Base-by-base conservation (phyloP, 2,888 invertebrate genomes). In the Meiosimyza decipiens region DNA sequence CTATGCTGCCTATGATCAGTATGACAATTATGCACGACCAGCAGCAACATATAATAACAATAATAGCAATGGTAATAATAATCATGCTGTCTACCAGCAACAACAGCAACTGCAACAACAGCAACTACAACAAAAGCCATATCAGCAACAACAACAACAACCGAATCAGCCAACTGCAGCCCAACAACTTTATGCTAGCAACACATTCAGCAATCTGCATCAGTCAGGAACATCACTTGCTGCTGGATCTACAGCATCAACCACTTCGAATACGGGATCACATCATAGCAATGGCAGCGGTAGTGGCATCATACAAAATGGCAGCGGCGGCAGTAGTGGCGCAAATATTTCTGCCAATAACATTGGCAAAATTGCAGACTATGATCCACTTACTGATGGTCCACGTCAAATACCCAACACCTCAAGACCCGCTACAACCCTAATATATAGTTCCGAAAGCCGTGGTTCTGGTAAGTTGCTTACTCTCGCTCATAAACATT, bases 381-480 rank as follows among this genome's bases (percentile, higher is more conserved):
- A 94, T 81, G 94, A 95, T 85, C 94, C 94, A 4, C 87, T 92
- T 77, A 91, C 90, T 78, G 93, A 93, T 81, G 91, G 92, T 64
- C 92, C 92, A 16, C 89, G 93, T 75, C 89, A 89, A 65, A 89
- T 91, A 74, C 92, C 93, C 1, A 93, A 93, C 83, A 92, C 94
- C 6, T 91, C 92, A 74, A 89, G 94, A 80, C 92, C 93, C 80
- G 93, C 93, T 5, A 93, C 95, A 68, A 95, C 95, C 22, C 90
- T 96, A 77, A 95, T 96, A 82, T 96, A 95, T 87, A 95, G 95
- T 80, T 93, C 93, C 60, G 92, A 93, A 85, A 81, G 81, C 68
- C 90, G 90, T 81, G 91, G 91, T 77, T 89, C 90, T 85, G 92
- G 92, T 88, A 89, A 79, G 79, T 78, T 73, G 28, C 50, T 18